A percentile compares a stretch with the other conserved stretches of the same genome.
These are phyloP conservation scores for Physocephala rufipes DNA, from an alignment of 2,888 invertebrate genomes.

Conservation along the genomic window DNA sequence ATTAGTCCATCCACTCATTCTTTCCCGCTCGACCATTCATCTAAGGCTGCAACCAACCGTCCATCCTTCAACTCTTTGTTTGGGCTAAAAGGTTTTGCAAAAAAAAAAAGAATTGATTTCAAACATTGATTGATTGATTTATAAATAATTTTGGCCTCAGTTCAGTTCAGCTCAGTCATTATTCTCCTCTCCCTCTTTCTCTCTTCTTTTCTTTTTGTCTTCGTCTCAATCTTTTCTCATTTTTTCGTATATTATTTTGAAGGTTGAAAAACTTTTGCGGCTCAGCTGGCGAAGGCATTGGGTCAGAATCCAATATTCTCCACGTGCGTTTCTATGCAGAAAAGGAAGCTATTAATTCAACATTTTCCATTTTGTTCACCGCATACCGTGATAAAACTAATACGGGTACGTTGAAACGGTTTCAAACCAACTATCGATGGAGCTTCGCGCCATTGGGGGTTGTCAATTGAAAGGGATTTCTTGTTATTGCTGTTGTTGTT, in stretches of 20 bases:
- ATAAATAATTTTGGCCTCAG: constrained; percentile 24
- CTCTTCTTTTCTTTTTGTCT: neutral
- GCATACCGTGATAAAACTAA: constrained; percentile 73
- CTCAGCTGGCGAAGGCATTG: constrained; percentile 82
- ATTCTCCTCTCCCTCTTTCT: constrained; percentile 26
- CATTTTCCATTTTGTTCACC: constrained; percentile 78
- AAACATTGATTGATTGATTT: constrained; percentile 22
- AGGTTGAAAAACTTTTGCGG: constrained; percentile 82
- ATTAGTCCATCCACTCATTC: too few relatives aligned
- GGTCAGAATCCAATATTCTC: constrained; percentile 74
- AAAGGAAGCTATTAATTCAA: constrained; percentile 71
- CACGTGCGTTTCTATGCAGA: constrained; percentile 79
- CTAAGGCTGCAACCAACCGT: neutral
- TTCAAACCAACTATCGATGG: too few relatives aligned
- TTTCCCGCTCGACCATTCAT: too few relatives aligned
- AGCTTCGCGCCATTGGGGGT: too few relatives aligned
- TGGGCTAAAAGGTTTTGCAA: neutral
- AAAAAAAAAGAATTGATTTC: neutral
- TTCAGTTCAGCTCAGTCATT: neutral
- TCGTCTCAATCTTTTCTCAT: constrained; percentile 17
- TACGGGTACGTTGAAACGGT: constrained; percentile 56
- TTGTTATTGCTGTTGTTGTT: neutral
- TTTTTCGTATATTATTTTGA: constrained; percentile 26
- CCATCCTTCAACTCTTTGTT: neutral
- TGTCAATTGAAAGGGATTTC: constrained; percentile 12